Conservation (phyloP, 2,888 invertebrate genomes). For the Pasiphila rectangulata region DNA sequence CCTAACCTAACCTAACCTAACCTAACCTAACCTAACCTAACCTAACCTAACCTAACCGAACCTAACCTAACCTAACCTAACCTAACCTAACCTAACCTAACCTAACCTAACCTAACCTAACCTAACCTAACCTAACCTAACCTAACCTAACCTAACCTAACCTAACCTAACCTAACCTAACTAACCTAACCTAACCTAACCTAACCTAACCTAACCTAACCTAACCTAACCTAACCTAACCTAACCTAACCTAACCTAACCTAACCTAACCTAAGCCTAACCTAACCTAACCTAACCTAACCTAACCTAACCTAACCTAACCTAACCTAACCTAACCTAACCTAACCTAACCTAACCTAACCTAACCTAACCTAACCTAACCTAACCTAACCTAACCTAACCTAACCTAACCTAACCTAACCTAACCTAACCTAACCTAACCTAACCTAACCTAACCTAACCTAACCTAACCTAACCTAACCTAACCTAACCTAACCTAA, state of each 20-base stretch:
- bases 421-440: conserved; percentile 34
- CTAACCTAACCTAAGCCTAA: conserved; percentile 24
- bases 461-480: conserved; percentile 26
- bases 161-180: conserved; percentile 22
- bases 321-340: conserved; percentile 24
- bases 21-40: conserved; percentile 25
- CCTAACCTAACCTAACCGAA: conserved; percentile 23
- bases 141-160: conserved; percentile 18
- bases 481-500: conserved; percentile 16
- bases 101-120: conserved; percentile 26
- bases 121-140: conserved; percentile 26
- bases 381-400: conserved; percentile 25
- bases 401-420: conserved; percentile 36
- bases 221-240: conserved; percentile 19
- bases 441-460: conserved; percentile 30
- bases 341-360: conserved; percentile 23
- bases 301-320: conserved; percentile 25
- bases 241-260: conserved; percentile 26
- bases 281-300: conserved; percentile 22
- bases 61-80: conserved; percentile 27
- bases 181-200: conserved; percentile 22
- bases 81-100: conserved; percentile 24
- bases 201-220: conserved; percentile 24
- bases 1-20: conserved; percentile 20
- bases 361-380: conserved; percentile 17